phyloP scores from a whole-genome alignment of 2,888 invertebrate species.

The Dynastes grantii region DNA sequence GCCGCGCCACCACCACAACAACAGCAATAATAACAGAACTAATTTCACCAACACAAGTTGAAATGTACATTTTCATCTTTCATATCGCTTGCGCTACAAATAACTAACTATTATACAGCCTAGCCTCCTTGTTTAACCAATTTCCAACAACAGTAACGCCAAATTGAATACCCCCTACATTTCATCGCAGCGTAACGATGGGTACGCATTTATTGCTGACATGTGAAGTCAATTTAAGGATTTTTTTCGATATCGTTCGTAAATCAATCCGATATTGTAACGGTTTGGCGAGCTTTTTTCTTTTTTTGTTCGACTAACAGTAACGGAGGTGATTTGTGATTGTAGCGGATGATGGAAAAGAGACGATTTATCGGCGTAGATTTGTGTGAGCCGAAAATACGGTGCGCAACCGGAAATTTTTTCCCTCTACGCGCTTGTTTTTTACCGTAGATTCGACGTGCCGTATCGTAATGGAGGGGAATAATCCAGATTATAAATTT shows the following conservation, averaged over 20 bases:
- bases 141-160: too few species aligned
- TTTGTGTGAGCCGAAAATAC: constrained; percentile 22
- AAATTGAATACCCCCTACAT: background rate
- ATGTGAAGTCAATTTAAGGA: background rate
- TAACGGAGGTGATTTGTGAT: constrained; percentile 15
- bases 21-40: too few species aligned
- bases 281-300: background rate
- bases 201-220: constrained; percentile 5
- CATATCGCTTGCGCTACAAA: too few species aligned
- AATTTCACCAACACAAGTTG: too few species aligned
- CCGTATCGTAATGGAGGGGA: background rate
- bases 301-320: background rate
- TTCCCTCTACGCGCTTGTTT: background rate
- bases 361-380: constrained; percentile 12
- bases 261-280: constrained; percentile 23
- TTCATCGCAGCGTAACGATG: background rate
- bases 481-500: constrained; percentile 12
- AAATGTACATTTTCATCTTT: too few species aligned
- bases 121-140: too few species aligned
- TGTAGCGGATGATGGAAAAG: constrained; percentile 10
- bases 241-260: background rate
- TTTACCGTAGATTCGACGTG: background rate
- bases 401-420: background rate
- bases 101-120: too few species aligned
- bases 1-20: too few species aligned